Base-by-base conservation (phyloP, 1,140 invertebrate genomes). In the Caenorhabditis latens region DNA sequence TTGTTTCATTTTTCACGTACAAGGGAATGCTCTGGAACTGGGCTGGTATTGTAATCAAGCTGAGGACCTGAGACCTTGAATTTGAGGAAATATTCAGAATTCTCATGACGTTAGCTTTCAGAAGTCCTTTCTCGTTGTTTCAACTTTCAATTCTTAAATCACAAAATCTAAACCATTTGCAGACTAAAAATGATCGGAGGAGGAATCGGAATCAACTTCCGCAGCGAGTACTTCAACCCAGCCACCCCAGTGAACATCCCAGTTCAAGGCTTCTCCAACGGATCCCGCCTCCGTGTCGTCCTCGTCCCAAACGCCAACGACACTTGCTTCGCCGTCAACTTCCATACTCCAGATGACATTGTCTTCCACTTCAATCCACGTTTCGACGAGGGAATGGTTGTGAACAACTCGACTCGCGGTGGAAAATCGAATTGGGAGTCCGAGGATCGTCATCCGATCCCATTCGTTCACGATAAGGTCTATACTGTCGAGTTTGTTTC, bases 211-310 rank as follows among this genome's bases (percentile, higher is more conserved):
- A 65, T 87, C 24, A 84, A 48, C 82, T 87, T 87, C 57, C 50
- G 75, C 46, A 87, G 50, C 50, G 86, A 87, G 48, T 84, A 67
- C 86, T 87, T 87, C 86, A 63, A 87, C 61, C 86, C 86, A n/a
- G 11, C 14, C 13, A 79, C 46, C 13, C 71, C 71, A 50, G 85
- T 86, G n/a, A 86, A 71, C 32, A 48, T 79, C 42, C 67, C 85
- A 32, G 71, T 71, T 21, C 85, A 71, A 16, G 75, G 71, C 32
- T 55, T 42, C 67, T 82, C 75, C 16, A 55, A 42, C 9, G 57
- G 85, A 57, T 53, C 53, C 57, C 65, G 65, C 21, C 46, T 86
- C 21, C 65, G 84, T 79, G 14, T 86, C 13, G 65, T 86, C 14
- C 3, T 43, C 13, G 16, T 79, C n/a, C 63, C 67, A 50, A 61